Conservation (phyloP, 2,797 vertebrate genomes). For the Ctenochaetus hawaiiensis region DNA sequence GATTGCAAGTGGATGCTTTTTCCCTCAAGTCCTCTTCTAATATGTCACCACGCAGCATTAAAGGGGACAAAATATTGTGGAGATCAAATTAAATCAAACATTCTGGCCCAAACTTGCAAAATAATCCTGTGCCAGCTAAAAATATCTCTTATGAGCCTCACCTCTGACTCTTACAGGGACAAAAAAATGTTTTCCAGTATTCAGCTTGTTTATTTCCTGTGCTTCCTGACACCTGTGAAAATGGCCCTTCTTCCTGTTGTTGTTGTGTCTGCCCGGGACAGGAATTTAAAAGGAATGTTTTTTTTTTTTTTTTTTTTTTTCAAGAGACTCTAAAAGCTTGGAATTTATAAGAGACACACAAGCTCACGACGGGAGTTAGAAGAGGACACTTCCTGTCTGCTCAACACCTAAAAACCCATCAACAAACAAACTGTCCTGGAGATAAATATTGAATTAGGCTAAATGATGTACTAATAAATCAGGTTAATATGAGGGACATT, state of each 20-base stretch:
- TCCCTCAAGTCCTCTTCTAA: neutral
- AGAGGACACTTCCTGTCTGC: constrained; percentile 51
- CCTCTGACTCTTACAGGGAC: constrained; percentile 76
- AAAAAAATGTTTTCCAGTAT: constrained; percentile 85
- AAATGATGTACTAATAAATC: neutral
- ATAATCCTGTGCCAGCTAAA: constrained; percentile 68
- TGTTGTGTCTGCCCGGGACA: constrained; percentile 94
- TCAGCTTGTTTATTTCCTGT: constrained; percentile 89
- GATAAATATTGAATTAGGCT: neutral
- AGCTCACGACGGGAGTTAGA: constrained; percentile 23
- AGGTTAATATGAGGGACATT: neutral
- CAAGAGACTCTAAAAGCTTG: constrained; percentile 83
- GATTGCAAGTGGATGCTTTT: neutral
- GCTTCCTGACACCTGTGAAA: constrained; percentile 98
- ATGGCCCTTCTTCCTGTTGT: constrained; percentile 96
- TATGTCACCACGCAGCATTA: neutral
- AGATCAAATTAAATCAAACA: constrained; percentile 15
- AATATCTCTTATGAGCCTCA: constrained; percentile 82
- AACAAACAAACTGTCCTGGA: neutral
- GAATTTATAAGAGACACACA: constrained; percentile 79
- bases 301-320: constrained; percentile 44
- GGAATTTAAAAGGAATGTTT: constrained; percentile 87
- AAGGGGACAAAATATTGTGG: neutral
- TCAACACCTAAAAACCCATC: neutral
- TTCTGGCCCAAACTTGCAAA: constrained; percentile 35